phyloP scores from a whole-genome alignment of 2,888 invertebrate genomes.

The Heliconius ethilla region DNA sequence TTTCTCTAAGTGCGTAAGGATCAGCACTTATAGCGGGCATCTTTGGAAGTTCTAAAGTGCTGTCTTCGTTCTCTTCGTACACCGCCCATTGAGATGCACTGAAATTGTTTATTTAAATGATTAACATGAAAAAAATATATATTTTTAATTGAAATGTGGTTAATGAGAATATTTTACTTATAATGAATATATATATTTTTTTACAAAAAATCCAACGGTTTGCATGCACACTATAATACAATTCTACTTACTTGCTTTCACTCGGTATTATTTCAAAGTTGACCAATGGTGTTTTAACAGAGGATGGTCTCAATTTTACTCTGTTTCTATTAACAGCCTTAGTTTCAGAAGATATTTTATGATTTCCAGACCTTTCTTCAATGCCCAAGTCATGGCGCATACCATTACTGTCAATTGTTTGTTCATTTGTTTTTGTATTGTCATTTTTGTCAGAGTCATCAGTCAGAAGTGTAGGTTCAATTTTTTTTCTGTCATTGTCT shows the following conservation, averaged over 20 bases:
- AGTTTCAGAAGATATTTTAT: slow-evolving; percentile 43
- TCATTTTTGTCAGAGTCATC: slow-evolving; percentile 1
- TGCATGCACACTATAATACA: neutral
- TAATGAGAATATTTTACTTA: too few species aligned
- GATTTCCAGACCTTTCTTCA: slow-evolving; percentile 48
- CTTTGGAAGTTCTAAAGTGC: slow-evolving; percentile 58
- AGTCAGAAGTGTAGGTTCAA: slow-evolving; percentile 55
- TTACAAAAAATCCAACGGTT: neutral
- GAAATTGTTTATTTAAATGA: slow-evolving; percentile 45
- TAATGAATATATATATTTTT: too few species aligned
- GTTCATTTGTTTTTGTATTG: slow-evolving; percentile 9
- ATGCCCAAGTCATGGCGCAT: slow-evolving; percentile 21
- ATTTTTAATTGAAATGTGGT: too few species aligned
- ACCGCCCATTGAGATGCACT: slow-evolving; percentile 77
- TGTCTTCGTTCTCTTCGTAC: slow-evolving; percentile 70
- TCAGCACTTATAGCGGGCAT: slow-evolving; percentile 70
- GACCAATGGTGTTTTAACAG: slow-evolving; percentile 72
- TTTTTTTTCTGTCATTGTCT: slow-evolving; percentile 51
- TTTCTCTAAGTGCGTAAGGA: slow-evolving; percentile 70
- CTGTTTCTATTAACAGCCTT: slow-evolving; percentile 49
- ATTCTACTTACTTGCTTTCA: slow-evolving; percentile 69
- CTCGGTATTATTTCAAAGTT: slow-evolving; percentile 78
- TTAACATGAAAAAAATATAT: too few species aligned
- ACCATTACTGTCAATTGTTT: slow-evolving; percentile 3
- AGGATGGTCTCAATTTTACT: slow-evolving; percentile 56